phyloP scores from a whole-genome alignment of 1,140 invertebrate species.

The Tetragnatha versicolor region DNA sequence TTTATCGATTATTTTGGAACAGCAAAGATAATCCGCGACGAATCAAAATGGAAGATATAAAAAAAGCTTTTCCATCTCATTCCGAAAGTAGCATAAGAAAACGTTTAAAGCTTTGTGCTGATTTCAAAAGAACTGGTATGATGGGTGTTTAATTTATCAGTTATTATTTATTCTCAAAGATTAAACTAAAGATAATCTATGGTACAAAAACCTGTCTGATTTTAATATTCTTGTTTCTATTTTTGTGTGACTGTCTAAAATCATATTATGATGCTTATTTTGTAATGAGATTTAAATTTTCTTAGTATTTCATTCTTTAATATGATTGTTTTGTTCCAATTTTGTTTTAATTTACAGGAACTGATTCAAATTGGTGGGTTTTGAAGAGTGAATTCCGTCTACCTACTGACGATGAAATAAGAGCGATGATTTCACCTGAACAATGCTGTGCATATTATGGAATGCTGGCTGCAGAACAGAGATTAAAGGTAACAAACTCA shows the following conservation, averaged over 20 bases:
- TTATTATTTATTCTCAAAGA: no score
- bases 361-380: slow-evolving; percentile 95
- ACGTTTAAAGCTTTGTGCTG: slow-evolving; percentile 94
- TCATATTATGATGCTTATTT: neutral
- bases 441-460: slow-evolving; percentile 98
- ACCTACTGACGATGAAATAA: slow-evolving; percentile 97
- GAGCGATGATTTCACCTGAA: slow-evolving; percentile 97
- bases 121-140: slow-evolving; percentile 94
- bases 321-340: no score
- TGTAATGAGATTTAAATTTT: neutral
- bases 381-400: slow-evolving; percentile 95
- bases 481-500: slow-evolving; percentile 77
- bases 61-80: slow-evolving; percentile 94
- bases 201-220: neutral
- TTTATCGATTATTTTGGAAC: slow-evolving; percentile 98
- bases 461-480: slow-evolving; percentile 96
- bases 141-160: no score
- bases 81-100: slow-evolving; percentile 98
- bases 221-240: neutral
- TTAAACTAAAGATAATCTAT: no score
- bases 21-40: slow-evolving; percentile 86
- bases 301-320: neutral
- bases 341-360: no score
- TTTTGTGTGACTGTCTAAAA: no score
- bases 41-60: slow-evolving; percentile 99